Evolutionary conservation across 1,140 invertebrate species (phyloP), one percentile per base, ranked within the genome.

Genomic region (Diachasmimorpha longicaudata): DNA sequence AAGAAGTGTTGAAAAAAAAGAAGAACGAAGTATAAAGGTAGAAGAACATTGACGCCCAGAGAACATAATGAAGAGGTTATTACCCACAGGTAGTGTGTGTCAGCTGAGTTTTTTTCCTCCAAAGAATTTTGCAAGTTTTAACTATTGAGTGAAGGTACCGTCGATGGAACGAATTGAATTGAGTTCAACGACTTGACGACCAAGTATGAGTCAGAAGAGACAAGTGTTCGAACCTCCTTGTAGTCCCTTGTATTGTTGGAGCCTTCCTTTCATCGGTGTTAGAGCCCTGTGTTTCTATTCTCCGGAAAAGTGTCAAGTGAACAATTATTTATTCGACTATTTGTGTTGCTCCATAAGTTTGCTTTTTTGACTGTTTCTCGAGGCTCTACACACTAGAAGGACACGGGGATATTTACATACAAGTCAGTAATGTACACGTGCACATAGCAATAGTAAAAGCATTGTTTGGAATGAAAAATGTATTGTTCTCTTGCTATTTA

Each of bases 111-210:
- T 52, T 52, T 52, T 16, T 52, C 5, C 16, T 13, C 48, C 6
- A n/a, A 19, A 19, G 13, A 6, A 19, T n/a, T 9, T n/a, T 9
- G n/a, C 9, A 42, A 42, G 13, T 11, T 42, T 42, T 13, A 42
- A 42, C 9, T 13, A 42, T 13, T 42, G 39, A 9, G 39, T 42
- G 39, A 10, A 42, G 39, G 39, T 42, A 42, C 9, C 4, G 39
- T 11, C 39, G 39, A 42, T 23, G 58, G 58, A 25, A 19, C 11
- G 11, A 25, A 63, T 63, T 63, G 19, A 63, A 63, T 25, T 63
- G 58, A 63, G 58, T 63, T 63, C 58, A 63, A 63, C 23, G 58
- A 63, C 58, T 63, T 63, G 58, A 63, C 58, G 48, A 19, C 48
- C 19, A 4, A 42, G 48, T 63, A 63, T 63, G 58, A 63, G 19